phyloP scores from a whole-genome alignment of 1,140 invertebrate genomes.

The Achroia grisella region DNA sequence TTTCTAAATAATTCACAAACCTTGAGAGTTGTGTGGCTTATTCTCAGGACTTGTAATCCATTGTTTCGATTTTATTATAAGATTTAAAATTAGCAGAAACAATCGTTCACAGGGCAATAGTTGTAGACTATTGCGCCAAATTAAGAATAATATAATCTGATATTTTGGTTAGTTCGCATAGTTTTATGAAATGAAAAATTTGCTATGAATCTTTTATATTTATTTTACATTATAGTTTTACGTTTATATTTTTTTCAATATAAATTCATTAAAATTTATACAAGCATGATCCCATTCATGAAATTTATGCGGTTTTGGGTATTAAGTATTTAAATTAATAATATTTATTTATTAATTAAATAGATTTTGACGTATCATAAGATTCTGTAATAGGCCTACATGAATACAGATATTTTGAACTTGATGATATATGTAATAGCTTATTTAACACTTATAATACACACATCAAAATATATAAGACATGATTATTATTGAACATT shows the following conservation, averaged over 20 bases:
- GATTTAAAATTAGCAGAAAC: conserved; percentile 23
- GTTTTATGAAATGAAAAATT: not conserved
- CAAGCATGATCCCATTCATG: too few relatives aligned
- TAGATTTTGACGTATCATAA: too few relatives aligned
- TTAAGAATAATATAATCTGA: not conserved
- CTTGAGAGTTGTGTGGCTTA: conserved; percentile 16
- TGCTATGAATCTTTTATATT: not conserved
- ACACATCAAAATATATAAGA: too few relatives aligned
- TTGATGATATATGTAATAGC: too few relatives aligned
- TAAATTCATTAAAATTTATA: too few relatives aligned
- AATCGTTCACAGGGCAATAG: conserved; percentile 29
- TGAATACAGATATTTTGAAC: too few relatives aligned
- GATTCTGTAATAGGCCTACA: too few relatives aligned
- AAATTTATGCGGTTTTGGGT: too few relatives aligned
- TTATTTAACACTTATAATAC: too few relatives aligned
- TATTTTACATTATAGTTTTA: not conserved
- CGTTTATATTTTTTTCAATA: not conserved
- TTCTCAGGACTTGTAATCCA: conserved; percentile 15
- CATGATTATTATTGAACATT: too few relatives aligned
- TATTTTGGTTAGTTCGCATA: conserved; percentile 4
- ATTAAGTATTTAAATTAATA: too few relatives aligned
- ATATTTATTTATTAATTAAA: too few relatives aligned
- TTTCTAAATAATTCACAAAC: conserved; percentile 1
- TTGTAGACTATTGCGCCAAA: conserved; percentile 14
- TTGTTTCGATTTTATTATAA: conserved; percentile 26